These are phyloP conservation scores for Channa argus DNA, from an alignment of 2,113 vertebrate species.

Conservation along the genomic window DNA sequence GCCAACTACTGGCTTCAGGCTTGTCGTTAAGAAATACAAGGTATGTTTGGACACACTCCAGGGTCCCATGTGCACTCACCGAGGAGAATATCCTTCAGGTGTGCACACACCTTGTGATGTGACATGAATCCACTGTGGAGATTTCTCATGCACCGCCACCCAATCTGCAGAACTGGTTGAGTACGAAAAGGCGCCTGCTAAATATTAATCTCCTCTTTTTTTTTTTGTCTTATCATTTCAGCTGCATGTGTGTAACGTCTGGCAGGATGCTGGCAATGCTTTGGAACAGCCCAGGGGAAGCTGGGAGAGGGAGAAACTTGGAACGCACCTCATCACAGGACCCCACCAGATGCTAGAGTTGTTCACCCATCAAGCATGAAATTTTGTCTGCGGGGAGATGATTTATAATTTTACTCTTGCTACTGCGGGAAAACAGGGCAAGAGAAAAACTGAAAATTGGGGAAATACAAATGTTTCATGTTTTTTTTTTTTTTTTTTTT, in stretches of 20 bases:
- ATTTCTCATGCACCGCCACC: conserved; percentile 33
- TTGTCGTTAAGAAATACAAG: conserved; percentile 56
- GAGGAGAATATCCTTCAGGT: conserved; percentile 52
- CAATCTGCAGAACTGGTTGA: conserved; percentile 6
- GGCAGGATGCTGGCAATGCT: conserved; percentile 60
- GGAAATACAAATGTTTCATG: conserved; percentile 37
- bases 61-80: conserved; percentile 27
- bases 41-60: conserved; percentile 58
- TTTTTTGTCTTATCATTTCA: conserved; percentile 61
- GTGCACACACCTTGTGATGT: conserved; percentile 51
- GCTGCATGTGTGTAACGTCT: conserved; percentile 58
- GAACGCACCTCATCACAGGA: conserved; percentile 73
- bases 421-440: conserved; percentile 48
- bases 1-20: conserved; percentile 12
- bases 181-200: conserved; percentile 5
- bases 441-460: conserved; percentile 28
- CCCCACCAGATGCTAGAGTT: conserved; percentile 79
- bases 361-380: conserved; percentile 81
- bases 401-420: conserved; percentile 79
- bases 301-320: conserved; percentile 60
- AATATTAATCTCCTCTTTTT: conserved; percentile 47
- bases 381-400: conserved; percentile 80
- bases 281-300: conserved; percentile 60
- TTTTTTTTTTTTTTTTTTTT: conserved; percentile 14
- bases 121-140: conserved; percentile 49